Evolutionary conservation across 2,888 invertebrate genomes (phyloP), one percentile per base, ranked within the genome.

Genomic region (Cyclophora albipunctata): DNA sequence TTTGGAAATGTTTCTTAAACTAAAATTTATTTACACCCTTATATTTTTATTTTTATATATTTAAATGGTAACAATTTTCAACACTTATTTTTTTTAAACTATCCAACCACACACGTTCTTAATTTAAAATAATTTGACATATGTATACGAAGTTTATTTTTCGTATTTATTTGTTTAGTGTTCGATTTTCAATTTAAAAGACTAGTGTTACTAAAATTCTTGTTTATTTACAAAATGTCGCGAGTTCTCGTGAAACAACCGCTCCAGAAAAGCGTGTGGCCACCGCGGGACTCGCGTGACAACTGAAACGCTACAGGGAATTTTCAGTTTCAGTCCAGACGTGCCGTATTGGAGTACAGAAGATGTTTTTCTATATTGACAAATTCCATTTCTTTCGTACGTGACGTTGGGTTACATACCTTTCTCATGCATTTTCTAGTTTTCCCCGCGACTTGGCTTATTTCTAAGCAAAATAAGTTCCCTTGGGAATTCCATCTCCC

Each of bases 141-240:
- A 34, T n/a, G 4, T 40, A 20, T 34, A 20, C 37, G 37, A 7
- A 34, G 45, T 51, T 44, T 54, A 45, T 44, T 45, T 42, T 40
- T 7, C 45, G 5, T 37, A n/a, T 20, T 6, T 37, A 46, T 37
- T 37, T 5, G 37, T 37, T 37, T 37, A 37, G 1, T 46, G 20
- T 47, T 42, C 3, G 3, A 34, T 4, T 20, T 35, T 45, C 45
- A 49, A 7, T 40, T 43, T 37, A 37, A 37, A 5, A 37, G 37
- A 20, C 20, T 20, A 20, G 20, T 20, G 20, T 20, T 20, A 20
- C 2, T 20, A 20, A 20, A 20, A 20, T 46, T 50, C 42, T 52
- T 56, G 43, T 54, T 54, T 54, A 48, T 55, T 54, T 60, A 52
- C 52, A 50, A 46, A 42, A 41, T 46, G 52, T 49, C 52, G 59